A percentile compares a stretch with the other conserved stretches of the same genome.
Conservation (phyloP, 2,888 invertebrate species). For the Holacanthella duospinosa region DNA sequence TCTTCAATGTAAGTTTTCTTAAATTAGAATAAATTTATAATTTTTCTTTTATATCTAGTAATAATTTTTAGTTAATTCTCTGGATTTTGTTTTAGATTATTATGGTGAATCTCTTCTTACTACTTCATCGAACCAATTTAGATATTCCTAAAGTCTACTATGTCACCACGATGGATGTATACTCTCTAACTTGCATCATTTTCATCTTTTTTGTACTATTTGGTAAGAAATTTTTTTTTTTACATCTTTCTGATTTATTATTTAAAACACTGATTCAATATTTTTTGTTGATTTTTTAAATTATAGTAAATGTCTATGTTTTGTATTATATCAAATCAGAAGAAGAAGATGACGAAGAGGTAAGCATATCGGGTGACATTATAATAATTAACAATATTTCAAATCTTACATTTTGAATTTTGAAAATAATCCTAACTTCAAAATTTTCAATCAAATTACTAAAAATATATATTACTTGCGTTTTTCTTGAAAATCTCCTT, state of each 20-base stretch:
- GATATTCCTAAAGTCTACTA: constrained; percentile 8
- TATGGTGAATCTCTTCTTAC: constrained; percentile 1
- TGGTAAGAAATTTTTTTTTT: constrained; percentile 4
- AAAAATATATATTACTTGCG: too few species aligned
- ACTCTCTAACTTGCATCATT: constrained; percentile 5
- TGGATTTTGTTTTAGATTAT: constrained; percentile 4
- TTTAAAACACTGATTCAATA: neutral
- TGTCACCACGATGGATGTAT: neutral
- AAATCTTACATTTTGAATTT: too few species aligned
- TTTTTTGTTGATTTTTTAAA: neutral
- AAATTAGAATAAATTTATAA: neutral
- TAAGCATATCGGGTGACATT: neutral
- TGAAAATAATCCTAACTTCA: too few species aligned
- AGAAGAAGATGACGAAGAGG: constrained; percentile 9
- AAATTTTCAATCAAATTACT: too few species aligned
- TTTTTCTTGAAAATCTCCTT: too few species aligned
- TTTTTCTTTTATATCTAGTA: neutral
- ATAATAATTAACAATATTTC: too few species aligned
- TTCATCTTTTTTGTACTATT: constrained; percentile 7
- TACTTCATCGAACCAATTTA: neutral
- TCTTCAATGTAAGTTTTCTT: constrained; percentile 11
- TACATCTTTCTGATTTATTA: too few species aligned
- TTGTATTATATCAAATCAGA: constrained; percentile 9
- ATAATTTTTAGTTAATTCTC: neutral
- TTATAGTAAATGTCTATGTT: constrained; percentile 9